phyloP scores from a whole-genome alignment of 2,797 vertebrate species.

The Mormyrus hasselquistii region DNA sequence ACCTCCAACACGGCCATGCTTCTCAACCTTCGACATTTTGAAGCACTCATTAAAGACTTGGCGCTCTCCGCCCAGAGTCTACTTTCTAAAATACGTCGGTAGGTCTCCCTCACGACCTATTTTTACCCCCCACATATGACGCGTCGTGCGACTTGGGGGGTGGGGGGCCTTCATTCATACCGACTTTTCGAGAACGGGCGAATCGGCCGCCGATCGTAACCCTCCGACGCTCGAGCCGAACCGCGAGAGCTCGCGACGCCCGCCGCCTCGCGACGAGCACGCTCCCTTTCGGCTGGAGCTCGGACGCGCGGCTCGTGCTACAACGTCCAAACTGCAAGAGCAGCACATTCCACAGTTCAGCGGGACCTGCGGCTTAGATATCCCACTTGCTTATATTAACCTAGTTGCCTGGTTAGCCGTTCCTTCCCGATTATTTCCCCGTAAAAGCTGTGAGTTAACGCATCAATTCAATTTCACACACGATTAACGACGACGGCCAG shows the following conservation, averaged over 20 bases:
- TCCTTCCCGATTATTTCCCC: background rate
- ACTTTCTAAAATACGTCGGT: background rate
- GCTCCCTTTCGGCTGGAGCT: background rate
- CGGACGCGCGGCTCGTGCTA: background rate
- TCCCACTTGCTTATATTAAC: background rate
- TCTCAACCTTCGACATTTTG: background rate
- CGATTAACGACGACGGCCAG: background rate
- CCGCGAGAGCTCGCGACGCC: background rate
- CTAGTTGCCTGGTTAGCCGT: background rate
- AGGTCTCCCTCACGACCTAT: slow-evolving; percentile 20
- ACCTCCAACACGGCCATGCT: background rate
- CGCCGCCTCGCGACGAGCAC: background rate
- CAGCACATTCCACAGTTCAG: slow-evolving; percentile 18
- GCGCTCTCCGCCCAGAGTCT: background rate
- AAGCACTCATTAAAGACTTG: background rate
- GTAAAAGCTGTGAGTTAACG: background rate
- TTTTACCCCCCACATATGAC: slow-evolving; percentile 20
- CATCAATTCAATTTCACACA: background rate
- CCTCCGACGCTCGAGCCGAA: background rate
- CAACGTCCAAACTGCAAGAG: slow-evolving; percentile 2
- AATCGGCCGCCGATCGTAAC: background rate
- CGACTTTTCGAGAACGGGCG: background rate
- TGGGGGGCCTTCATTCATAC: background rate
- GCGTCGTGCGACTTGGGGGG: background rate
- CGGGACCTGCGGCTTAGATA: background rate